Base-by-base conservation (phyloP, 2,113 vertebrate species). In the Cyprinodon variegatus region DNA sequence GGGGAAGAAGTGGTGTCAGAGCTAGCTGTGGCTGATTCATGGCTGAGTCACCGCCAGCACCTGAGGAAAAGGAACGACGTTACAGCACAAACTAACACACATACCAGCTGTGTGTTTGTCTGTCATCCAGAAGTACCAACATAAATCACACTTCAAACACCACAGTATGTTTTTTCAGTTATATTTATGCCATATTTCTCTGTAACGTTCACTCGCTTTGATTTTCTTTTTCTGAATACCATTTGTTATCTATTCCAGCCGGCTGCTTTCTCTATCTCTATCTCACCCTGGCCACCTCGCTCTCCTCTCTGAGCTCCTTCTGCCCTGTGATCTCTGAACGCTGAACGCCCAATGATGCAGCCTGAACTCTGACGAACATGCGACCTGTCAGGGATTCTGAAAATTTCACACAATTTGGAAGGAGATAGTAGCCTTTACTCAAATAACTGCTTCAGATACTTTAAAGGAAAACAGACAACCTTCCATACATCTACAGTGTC, bases 341-440 rank as follows among this genome's bases (percentile, higher is more conserved):
- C 46, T 20, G 41, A 41, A 41, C 9, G 41, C 5, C 41, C 81
- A 83, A 83, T 14, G 40, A 81, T 41, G 64, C 77, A 76, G 77
- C 75, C 72, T 65, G 61, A 74, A 75, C 59, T 87, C 82, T 68
- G 81, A 64, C 81, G 81, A 89, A 72, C 70, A 83, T 76, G 82
- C 78, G 74, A 73, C 77, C 86, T 90, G 81, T 79, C 81, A 89
- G 67, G 63, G 79, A 74, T 68, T 68, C 87, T 85, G 86, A 84
- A 82, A 80, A 79, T 90, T 90, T 88, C 78, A 80, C 61, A 77
- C 73, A 79, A 29, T 81, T 69, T 87, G 78, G 14, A 76, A 71
- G 82, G 15, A 15, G 15, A 48, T 4, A 1, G 86, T 77, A 69
- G 74, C 80, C 88, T 84, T 86, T 77, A 75, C 72, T 75, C 65